Evolutionary conservation across 2,888 invertebrate genomes (phyloP), one percentile per base, ranked within the genome.

Genomic region (Agrotis clavis): DNA sequence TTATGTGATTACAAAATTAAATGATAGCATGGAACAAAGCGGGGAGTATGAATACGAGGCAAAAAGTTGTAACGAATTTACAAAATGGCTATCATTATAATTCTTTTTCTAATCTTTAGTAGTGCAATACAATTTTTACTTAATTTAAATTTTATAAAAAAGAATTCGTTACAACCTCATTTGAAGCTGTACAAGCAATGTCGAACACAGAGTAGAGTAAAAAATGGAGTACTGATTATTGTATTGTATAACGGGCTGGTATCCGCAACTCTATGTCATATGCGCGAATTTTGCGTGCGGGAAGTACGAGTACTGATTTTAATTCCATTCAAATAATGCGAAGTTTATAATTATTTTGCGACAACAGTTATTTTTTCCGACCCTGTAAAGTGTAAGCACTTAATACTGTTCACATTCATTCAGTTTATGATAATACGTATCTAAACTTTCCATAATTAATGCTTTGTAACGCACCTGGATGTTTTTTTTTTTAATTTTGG

Each of bases 131-230:
- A 21, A 5, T 41, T 11, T 41, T 41, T 41, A 41, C 1, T 41
- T 1, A 41, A 41, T 11, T 11, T 41, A 11, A 41, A 41, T 41
- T 41, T 41, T 41, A 11, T 9, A 50, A n/a, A 21, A 50, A 25
- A 6, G 41, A 68, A 68, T 51, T 65, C 69, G 80, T 80, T 69
- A 80, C 83, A 83, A 83, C 57, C 80, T 54, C 47, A 67, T 60
- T 57, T 25, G 11, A 83, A 69, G 80, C 80, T 67, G 80, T 80
- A 83, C 69, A 80, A 83, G 80, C 80, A 80, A 79, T 79, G 56
- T 74, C 76, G 63, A 75, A 45, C 80, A 69, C 83, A 69, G 83
- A 80, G 66, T 67, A 60, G 41, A 41, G 35, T 57, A 47, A 74
- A 75, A 53, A 74, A 83, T 80, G 80, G 68, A 80, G 83, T 74